Evolutionary conservation across 2,888 invertebrate genomes (phyloP).

Genomic region (Diaphora mendica): DNA sequence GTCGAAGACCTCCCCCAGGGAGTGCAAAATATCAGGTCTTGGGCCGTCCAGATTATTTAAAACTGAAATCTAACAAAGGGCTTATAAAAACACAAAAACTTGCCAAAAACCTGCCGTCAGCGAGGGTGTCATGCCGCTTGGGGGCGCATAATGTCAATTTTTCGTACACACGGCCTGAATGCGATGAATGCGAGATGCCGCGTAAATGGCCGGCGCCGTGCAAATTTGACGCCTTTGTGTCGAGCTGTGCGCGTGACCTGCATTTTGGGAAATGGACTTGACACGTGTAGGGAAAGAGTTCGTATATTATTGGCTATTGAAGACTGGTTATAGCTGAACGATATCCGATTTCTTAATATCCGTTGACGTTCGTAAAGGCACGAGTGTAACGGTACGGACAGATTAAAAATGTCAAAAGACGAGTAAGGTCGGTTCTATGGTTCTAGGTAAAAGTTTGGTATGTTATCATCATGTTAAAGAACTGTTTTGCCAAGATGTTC

Average conservation of each 20-base stretch:
- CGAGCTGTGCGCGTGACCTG: constrained; percentile 76
- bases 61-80: background rate
- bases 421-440: no score
- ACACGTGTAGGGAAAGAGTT: constrained; percentile 26
- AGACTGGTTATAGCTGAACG: background rate
- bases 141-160: constrained; percentile 80
- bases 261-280: constrained; percentile 56
- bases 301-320: constrained; percentile 14
- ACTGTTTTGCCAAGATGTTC: no score
- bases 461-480: no score
- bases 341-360: background rate
- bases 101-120: constrained; percentile 4
- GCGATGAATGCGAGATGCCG: constrained; percentile 81
- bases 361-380: background rate
- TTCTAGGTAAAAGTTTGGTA: background rate
- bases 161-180: constrained; percentile 80
- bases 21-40: background rate
- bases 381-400: background rate
- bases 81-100: constrained; percentile 11
- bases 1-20: no score
- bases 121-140: constrained; percentile 70
- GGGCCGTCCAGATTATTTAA: background rate
- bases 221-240: constrained; percentile 85
- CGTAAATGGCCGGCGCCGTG: constrained; percentile 84
- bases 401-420: background rate